Base-by-base conservation (phyloP, 1,140 invertebrate species). In the Drosophila sp. region DNA sequence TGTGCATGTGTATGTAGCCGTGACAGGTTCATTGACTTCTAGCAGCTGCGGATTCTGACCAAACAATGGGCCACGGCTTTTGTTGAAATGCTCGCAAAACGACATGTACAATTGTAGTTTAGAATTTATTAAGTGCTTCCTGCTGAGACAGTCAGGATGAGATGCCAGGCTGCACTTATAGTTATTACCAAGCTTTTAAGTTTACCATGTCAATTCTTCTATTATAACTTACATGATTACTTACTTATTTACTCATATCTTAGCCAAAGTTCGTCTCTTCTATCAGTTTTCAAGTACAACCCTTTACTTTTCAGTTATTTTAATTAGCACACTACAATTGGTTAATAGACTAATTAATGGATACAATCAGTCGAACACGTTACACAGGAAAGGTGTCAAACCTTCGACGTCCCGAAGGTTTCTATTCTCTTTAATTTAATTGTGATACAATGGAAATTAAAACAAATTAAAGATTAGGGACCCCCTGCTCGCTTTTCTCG, bases 61-160 rank as follows among this genome's bases (percentile, higher is more conserved):
- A 61, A 54, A 86, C 78, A 78, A 71, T 77, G 62, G 62, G 56
- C 64, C 51, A 18, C 76, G 58, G 63, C 70, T 69, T 82, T 86
- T 86, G 81, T 86, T 86, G 74, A 64, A 64, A 54, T 46, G 38
- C 36, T 54, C 46, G 56, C 66, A 69, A 75, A 81, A 64, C 59
- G 72, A 71, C 59, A 73, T 75, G 72, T 6, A 69, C 57, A 62
- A 61, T 73, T 73, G 64, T 80, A 78, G 81, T 75, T 80, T 86
- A 72, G 81, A 71, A 87, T 86, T 86, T 86, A 86, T 86, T 80
- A 86, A 86, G 82, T 81, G 81, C 78, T 86, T 86, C 81, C 81
- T 80, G 66, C 69, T 71, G 58, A 67, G 75, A 61, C 80, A 72
- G 69, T 61, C 64, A 71, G 48, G 43, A 64, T 46, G 51, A 36